Percentiles rank a stretch among this genome's conserved stretches.
These are phyloP conservation scores for Trogon melanurus DNA, from an alignment of 2,113 vertebrate species.

Conservation along the genomic window DNA sequence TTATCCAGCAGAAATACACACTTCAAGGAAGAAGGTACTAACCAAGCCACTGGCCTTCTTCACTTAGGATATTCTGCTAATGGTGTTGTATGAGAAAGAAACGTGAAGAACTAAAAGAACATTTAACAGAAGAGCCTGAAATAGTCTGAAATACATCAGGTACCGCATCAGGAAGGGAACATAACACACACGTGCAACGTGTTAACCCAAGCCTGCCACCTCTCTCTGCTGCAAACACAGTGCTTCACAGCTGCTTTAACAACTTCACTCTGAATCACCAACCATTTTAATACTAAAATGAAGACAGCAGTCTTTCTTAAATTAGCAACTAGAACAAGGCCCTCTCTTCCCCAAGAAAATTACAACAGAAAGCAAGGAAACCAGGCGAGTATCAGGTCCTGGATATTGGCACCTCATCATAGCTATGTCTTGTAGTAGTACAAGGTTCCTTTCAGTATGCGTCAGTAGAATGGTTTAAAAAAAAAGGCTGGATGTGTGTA, in stretches of 20 bases:
- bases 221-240: fast-evolving
- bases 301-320: neutral
- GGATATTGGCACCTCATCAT: neutral
- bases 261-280: neutral
- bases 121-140: neutral
- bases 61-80: neutral
- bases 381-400: neutral
- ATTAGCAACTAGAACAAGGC: neutral
- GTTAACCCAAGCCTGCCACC: neutral
- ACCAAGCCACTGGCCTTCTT: neutral
- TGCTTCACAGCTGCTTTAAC: neutral
- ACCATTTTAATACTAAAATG: neutral
- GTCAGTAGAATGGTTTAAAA: neutral
- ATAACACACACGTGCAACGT: neutral
- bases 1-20: neutral
- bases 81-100: neutral
- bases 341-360: neutral
- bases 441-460: neutral
- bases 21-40: neutral
- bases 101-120: neutral
- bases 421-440: neutral
- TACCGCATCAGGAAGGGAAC: neutral
- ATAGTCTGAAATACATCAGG: neutral
- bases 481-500: neutral
- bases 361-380: neutral